These are phyloP conservation scores for Aphelinus atriplicis DNA, from an alignment of 1,140 invertebrate genomes.

Conservation along the genomic window DNA sequence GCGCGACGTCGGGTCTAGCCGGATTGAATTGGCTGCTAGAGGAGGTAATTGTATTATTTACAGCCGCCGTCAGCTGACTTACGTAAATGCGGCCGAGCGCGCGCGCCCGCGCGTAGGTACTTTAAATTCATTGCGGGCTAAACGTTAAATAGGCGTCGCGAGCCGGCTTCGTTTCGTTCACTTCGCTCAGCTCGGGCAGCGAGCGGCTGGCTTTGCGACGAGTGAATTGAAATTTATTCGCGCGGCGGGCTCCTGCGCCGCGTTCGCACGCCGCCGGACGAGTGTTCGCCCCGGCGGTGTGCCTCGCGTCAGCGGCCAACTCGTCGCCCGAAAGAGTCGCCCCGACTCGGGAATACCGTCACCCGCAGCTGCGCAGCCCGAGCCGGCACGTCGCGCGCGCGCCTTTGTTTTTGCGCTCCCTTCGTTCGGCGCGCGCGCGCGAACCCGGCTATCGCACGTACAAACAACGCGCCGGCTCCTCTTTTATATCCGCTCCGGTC, in stretches of 20 bases:
- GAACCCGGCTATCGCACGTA: background rate
- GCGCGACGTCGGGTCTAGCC: background rate
- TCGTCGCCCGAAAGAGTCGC: too few relatives aligned
- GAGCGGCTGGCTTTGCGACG: conserved; percentile 32
- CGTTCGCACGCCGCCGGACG: conserved; percentile 25
- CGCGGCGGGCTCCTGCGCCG: conserved; percentile 21
- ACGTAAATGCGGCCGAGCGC: conserved; percentile 43
- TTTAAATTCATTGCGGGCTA: conserved; percentile 48
- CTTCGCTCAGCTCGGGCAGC: background rate
- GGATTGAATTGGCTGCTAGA: conserved; percentile 51
- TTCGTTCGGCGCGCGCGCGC: background rate
- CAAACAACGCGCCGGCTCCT: conserved; percentile 10
- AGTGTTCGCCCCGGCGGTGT: background rate
- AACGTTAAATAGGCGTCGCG: conserved; percentile 45
- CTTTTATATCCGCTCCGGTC: too few relatives aligned
- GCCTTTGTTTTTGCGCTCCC: conserved; percentile 7
- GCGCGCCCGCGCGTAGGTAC: conserved; percentile 29
- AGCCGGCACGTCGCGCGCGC: background rate
- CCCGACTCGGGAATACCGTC: too few relatives aligned
- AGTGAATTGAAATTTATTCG: conserved; percentile 53
- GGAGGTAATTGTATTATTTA: conserved; percentile 55
- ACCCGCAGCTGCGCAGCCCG: background rate
- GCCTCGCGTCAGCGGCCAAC: too few relatives aligned
- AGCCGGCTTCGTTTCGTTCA: background rate
- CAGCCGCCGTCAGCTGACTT: conserved; percentile 43